These are phyloP conservation scores for Mythimna lalbum DNA, from an alignment of 2,888 invertebrate genomes.

Conservation along the genomic window DNA sequence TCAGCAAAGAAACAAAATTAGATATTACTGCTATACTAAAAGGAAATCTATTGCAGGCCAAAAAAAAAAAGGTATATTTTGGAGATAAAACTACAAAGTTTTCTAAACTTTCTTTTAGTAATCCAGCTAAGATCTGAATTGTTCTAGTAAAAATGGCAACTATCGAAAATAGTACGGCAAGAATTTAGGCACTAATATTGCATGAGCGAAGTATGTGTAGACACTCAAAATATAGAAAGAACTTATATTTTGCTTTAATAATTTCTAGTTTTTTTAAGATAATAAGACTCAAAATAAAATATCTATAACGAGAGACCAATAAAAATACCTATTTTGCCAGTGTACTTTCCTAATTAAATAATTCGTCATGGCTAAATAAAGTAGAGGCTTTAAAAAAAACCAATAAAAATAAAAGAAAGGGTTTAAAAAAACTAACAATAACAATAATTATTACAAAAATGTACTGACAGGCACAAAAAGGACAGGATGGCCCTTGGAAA, in stretches of 20 bases:
- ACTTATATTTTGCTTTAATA: conserved; percentile 13
- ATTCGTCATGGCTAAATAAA: background rate
- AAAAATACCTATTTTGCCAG: background rate
- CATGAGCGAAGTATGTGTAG: background rate
- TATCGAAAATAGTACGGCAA: background rate
- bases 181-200: background rate
- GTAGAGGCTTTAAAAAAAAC: conserved; percentile 5
- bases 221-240: background rate
- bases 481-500: conserved; percentile 76
- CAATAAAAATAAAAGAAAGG: conserved; percentile 31
- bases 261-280: background rate
- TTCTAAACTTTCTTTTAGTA: too few relatives aligned
- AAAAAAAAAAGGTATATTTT: background rate
- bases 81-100: background rate
- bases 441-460: conserved; percentile 45
- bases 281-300: conserved; percentile 17
- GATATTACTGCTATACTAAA: conserved; percentile 5
- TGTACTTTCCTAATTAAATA: background rate
- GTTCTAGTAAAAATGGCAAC: background rate
- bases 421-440: conserved; percentile 31
- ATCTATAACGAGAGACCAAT: background rate
- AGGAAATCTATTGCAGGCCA: background rate
- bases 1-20: background rate
- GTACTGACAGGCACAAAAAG: conserved; percentile 69
- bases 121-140: background rate